Conservation (phyloP, 2,113 vertebrate genomes). For the Sclerurus mexicanus region DNA sequence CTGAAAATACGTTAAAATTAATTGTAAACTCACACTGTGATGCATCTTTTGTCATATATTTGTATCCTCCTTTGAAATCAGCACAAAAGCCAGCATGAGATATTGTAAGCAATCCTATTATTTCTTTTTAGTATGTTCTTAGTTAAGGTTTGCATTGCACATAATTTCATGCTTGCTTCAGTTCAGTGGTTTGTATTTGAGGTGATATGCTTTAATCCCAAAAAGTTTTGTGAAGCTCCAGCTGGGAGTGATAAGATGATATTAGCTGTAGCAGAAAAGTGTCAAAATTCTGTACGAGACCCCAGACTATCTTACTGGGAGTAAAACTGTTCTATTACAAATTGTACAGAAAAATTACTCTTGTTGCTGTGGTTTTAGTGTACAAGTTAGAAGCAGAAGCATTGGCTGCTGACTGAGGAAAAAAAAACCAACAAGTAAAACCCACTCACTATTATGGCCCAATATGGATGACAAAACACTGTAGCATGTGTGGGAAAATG, state of each 20-base stretch:
- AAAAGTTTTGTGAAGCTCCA: not conserved
- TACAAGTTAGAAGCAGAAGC: constrained; percentile 65
- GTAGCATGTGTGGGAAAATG: constrained; percentile 91
- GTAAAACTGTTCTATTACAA: not conserved
- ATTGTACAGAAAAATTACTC: not conserved
- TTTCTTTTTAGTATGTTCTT: constrained; percentile 25
- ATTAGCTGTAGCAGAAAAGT: not conserved
- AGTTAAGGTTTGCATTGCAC: not conserved
- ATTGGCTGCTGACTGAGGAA: constrained; percentile 50
- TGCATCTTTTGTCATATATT: not conserved
- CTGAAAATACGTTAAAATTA: not conserved
- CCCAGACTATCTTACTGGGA: not conserved
- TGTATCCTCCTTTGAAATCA: not conserved
- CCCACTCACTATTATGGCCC: constrained; percentile 76
- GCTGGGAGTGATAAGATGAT: not conserved
- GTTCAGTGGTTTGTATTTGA: not conserved
- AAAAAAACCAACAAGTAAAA: not conserved
- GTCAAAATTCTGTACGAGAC: not conserved
- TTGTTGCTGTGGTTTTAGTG: not conserved
- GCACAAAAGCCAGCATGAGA: not conserved
- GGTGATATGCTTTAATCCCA: constrained; percentile 12
- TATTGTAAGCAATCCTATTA: not conserved
- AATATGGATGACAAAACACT: constrained; percentile 87
- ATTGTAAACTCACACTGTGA: not conserved
- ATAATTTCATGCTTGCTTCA: not conserved